These are phyloP conservation scores for Glyphotaelius pellucidus DNA, from an alignment of 2,888 invertebrate genomes.

Conservation along the genomic window DNA sequence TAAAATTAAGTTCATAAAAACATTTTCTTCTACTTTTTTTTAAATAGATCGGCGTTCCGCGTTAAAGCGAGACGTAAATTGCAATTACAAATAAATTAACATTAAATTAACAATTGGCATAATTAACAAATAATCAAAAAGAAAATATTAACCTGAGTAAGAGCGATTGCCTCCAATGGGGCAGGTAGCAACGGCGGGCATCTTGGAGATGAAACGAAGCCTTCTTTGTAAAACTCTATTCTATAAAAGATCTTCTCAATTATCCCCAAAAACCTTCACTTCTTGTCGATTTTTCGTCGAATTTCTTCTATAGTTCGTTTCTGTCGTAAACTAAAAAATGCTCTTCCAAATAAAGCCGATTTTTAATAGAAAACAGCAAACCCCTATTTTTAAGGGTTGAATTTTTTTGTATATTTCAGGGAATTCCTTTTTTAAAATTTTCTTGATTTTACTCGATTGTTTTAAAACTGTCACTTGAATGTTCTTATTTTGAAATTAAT, in stretches of 20 bases:
- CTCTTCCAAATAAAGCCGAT: background rate
- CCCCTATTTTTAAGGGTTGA: background rate
- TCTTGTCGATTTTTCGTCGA: background rate
- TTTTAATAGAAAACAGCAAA: background rate
- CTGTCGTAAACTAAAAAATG: background rate
- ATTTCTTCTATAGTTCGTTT: background rate
- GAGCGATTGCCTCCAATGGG: background rate
- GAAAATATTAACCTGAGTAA: slow-evolving; percentile 8
- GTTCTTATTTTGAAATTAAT: background rate
- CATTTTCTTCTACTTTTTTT: background rate
- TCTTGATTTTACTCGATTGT: background rate
- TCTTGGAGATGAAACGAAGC: background rate
- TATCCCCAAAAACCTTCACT: background rate
- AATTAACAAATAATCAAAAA: background rate
- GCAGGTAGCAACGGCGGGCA: slow-evolving; percentile 2
- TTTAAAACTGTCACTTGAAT: background rate
- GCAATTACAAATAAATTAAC: no score
- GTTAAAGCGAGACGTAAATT: background rate
- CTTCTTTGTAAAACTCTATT: background rate
- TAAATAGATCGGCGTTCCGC: background rate
- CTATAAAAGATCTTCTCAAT: background rate
- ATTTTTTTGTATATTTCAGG: background rate
- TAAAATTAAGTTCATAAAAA: background rate
- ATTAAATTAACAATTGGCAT: no score
- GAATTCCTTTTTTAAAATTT: background rate